These are phyloP conservation scores for Penaeus vannamei DNA, from an alignment of 1,140 invertebrate species.

Conservation along the genomic window DNA sequence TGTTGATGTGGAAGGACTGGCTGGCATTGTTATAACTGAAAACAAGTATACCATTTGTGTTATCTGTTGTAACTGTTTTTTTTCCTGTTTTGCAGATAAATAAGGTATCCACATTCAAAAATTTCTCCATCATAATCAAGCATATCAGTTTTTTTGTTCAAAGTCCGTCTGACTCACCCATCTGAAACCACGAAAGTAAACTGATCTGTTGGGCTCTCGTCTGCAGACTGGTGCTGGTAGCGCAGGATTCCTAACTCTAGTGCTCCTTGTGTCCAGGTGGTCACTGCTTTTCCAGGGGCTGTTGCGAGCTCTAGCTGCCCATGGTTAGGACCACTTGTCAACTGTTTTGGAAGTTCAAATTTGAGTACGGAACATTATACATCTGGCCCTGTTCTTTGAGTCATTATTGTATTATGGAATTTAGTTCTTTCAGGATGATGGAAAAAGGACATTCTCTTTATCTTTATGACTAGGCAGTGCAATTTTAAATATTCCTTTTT, in stretches of 20 bases:
- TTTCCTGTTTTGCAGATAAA: too few relatives aligned
- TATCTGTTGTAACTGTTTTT: too few relatives aligned
- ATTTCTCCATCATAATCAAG: too few relatives aligned
- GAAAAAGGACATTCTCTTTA: too few relatives aligned
- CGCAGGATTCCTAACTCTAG: constrained; percentile 37
- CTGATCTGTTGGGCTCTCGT: constrained; percentile 43
- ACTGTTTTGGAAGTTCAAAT: background rate
- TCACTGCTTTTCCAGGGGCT: constrained; percentile 41
- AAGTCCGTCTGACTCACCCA: constrained; percentile 24
- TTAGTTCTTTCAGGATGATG: too few relatives aligned
- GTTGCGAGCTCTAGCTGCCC: constrained; percentile 26
- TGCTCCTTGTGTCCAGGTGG: constrained; percentile 39
- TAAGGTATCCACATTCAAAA: too few relatives aligned
- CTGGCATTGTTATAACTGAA: constrained; percentile 69
- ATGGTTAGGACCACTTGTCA: constrained; percentile 47
- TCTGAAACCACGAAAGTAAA: constrained; percentile 49
- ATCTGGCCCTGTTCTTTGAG: too few relatives aligned
- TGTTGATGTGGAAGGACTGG: constrained; percentile 69
- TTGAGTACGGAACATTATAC: background rate
- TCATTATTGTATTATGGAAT: too few relatives aligned
- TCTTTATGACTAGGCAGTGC: too few relatives aligned
- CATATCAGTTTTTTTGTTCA: too few relatives aligned
- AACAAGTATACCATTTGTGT: constrained; percentile 47
- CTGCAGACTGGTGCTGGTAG: constrained; percentile 37
- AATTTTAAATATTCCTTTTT: too few relatives aligned